Evolutionary conservation across 2,113 vertebrate genomes (phyloP).

Genomic region (Psilopogon haemacephalus): DNA sequence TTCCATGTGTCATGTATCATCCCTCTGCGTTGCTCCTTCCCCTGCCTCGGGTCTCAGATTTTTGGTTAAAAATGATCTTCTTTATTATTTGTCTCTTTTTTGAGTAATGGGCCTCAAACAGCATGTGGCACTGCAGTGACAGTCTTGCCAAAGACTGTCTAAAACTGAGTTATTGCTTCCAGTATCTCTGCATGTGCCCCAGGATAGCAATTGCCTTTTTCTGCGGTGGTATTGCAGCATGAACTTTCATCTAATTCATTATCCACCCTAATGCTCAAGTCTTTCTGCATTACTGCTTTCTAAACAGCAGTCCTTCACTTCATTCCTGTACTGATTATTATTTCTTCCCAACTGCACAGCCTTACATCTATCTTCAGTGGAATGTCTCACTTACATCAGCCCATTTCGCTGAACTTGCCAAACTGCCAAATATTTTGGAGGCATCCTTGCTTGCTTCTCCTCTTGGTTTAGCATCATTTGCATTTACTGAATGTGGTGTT

Average conservation of each 20-base stretch:
- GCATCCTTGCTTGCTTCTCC: neutral
- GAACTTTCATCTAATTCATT: constrained; percentile 58
- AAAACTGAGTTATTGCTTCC: constrained; percentile 42
- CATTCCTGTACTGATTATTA: constrained; percentile 56
- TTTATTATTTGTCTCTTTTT: neutral
- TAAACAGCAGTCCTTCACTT: constrained; percentile 58
- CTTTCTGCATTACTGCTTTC: constrained; percentile 64
- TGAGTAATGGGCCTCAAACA: constrained; percentile 42
- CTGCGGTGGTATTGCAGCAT: constrained; percentile 50
- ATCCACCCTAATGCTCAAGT: constrained; percentile 54
- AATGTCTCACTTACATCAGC: constrained; percentile 58
- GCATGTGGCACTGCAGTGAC: constrained; percentile 31
- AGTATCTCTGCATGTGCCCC: constrained; percentile 39
- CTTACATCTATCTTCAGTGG: constrained; percentile 39
- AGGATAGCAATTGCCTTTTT: constrained; percentile 59
- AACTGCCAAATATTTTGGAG: constrained; percentile 29
- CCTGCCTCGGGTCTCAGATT: neutral
- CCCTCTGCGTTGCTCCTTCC: accelerated
- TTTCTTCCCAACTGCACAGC: constrained; percentile 55
- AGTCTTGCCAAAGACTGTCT: constrained; percentile 36
- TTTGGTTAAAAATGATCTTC: neutral
- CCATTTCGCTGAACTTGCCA: neutral
- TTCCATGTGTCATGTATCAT: neutral
- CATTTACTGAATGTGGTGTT: neutral
- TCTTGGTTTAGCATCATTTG: constrained; percentile 10